Evolutionary conservation across 2,888 invertebrate genomes (phyloP), one percentile per base, ranked within the genome.

Genomic region (Napeogenes sylphis): DNA sequence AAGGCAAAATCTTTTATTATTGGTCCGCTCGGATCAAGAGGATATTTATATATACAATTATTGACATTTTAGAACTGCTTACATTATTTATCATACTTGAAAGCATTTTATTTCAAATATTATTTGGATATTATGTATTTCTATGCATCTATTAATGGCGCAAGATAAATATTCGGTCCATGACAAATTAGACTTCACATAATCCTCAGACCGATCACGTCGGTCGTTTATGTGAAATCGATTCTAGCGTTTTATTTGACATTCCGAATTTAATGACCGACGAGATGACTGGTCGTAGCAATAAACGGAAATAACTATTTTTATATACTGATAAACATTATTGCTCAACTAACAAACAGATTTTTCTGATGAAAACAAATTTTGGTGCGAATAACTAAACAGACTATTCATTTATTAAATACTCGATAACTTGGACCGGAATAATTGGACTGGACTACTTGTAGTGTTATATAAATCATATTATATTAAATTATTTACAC

Each of bases 151-250:
- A 51, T 47, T 6, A 3, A 47, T 30, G 10, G 21, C 8, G 70
- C 64, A 67, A 72, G 75, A 77, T 76, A 76, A 73, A 74, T 74
- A 77, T 70, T 68, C 70, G 73, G 72, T 71, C 71, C 71, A 72
- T 76, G 75, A 79, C 80, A 83, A 87, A 87, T 85, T 83, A 85
- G 82, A 76, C 73, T 73, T 73, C 76, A 78, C 77, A 81, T 77
- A 70, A 69, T 70, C 66, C 79, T 78, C 75, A 75, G 75, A 75
- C 78, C 78, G 81, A 86, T 87, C 87, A 89, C 88, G 89, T 89
- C 81, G 82, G 84, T 78, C 84, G 83, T 90, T 90, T 90, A 90
- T 89, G 85, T 76, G 87, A 89, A 90, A 90, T 90, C 90, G 89
- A 90, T 90, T 79, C 79, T 72, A 75, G 71, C 86, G 80, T 84